Conservation (phyloP, 2,888 invertebrate species). For the Venusia cambrica region DNA sequence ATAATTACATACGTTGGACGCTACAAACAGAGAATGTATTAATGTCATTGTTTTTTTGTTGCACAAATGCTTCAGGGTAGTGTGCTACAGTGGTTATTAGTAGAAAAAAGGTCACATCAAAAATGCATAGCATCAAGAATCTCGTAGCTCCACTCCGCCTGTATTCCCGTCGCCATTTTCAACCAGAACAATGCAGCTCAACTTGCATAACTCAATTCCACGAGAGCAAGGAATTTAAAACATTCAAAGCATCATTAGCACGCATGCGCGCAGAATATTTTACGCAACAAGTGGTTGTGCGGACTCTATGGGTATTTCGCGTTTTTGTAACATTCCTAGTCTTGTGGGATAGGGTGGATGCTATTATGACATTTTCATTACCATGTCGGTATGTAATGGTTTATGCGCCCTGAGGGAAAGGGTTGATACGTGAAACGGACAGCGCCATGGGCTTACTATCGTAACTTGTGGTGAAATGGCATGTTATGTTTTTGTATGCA, state of each 20-base stretch:
- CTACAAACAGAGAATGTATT: too few species aligned
- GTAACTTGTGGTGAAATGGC: too few species aligned
- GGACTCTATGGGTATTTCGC: conserved; percentile 7
- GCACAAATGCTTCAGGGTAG: too few species aligned
- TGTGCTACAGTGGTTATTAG: too few species aligned
- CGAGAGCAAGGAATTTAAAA: conserved; percentile 4
- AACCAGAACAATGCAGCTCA: not conserved
- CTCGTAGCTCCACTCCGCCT: too few species aligned
- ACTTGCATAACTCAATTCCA: conserved; percentile 1
- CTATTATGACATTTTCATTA: conserved; percentile 4
- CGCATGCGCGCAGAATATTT: conserved; percentile 8
- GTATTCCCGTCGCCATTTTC: too few species aligned
- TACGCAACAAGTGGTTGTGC: conserved; percentile 41
- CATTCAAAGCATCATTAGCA: conserved; percentile 7
- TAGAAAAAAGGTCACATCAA: too few species aligned
- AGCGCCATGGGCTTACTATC: not conserved
- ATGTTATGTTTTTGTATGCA: too few species aligned
- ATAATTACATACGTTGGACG: too few species aligned
- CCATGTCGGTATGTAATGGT: conserved; percentile 2
- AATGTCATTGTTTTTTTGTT: too few species aligned
- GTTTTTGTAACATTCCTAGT: conserved; percentile 9
- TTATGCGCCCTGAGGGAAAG: conserved; percentile 5
- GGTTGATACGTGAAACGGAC: conserved; percentile 1
- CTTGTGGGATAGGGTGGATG: conserved; percentile 1
- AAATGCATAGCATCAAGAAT: too few species aligned